Percentiles rank a stretch among this genome's conserved stretches.
Evolutionary conservation across 2,113 vertebrate species (phyloP).

Genomic region (Gnathonemus longibarbis): DNA sequence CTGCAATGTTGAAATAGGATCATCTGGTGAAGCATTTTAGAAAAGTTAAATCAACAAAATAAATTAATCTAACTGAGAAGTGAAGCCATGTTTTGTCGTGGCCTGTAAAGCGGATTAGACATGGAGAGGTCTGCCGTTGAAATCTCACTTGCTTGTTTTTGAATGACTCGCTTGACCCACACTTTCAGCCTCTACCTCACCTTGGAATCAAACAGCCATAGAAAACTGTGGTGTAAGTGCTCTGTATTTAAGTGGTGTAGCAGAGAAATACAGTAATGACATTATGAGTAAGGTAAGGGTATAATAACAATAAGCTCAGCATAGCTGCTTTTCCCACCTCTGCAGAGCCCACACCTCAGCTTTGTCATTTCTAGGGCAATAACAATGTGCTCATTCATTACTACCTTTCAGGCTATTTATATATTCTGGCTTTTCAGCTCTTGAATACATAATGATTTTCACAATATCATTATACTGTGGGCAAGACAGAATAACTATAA

Average conservation of each 20-base stretch:
- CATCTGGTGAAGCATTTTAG: neutral
- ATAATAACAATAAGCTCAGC: too few species aligned
- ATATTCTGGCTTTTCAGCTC: conserved; percentile 4
- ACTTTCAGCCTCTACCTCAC: neutral
- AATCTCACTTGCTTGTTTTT: neutral
- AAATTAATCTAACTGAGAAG: neutral
- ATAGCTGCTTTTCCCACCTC: neutral
- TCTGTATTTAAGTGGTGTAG: neutral
- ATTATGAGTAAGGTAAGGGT: too few species aligned
- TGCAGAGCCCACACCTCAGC: too few species aligned
- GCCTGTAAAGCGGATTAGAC: neutral
- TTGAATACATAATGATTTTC: neutral
- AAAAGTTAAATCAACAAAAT: neutral
- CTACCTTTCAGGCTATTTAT: neutral
- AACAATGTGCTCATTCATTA: conserved; percentile 1
- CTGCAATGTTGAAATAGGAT: neutral
- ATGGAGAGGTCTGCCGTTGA: neutral
- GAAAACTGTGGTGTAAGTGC: neutral
- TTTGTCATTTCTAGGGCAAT: neutral
- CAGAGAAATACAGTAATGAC: too few species aligned
- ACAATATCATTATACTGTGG: neutral
- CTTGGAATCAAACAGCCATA: neutral
- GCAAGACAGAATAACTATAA: neutral
- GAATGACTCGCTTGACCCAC: too few species aligned
- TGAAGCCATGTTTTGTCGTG: neutral